These are phyloP conservation scores for Chloebia gouldiae DNA, from an alignment of 2,113 vertebrate genomes.

Conservation along the genomic window DNA sequence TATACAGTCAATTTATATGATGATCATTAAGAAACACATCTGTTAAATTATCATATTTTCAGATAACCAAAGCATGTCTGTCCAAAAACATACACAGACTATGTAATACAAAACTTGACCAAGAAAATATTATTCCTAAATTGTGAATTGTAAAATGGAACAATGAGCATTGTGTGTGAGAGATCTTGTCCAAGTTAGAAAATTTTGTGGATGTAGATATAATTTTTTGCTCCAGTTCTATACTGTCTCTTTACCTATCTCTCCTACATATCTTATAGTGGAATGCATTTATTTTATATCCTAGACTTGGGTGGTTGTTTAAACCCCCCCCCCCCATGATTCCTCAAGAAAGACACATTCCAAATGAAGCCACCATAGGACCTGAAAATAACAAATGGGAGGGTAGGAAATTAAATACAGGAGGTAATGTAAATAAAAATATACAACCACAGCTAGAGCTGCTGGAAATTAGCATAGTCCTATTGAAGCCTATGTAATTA, in stretches of 20 bases:
- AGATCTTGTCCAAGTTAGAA: background rate
- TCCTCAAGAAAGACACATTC: background rate
- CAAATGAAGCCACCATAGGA: background rate
- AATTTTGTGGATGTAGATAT: background rate
- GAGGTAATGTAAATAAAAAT: slow-evolving; percentile 41
- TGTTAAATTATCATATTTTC: background rate
- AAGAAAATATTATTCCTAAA: background rate
- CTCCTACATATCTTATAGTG: background rate
- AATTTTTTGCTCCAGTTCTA: background rate
- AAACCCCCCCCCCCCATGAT: rapidly evolving
- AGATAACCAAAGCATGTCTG: background rate
- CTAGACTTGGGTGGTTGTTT: background rate
- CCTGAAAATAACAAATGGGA: slow-evolving; percentile 5
- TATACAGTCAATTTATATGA: background rate
- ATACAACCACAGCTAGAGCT: slow-evolving; percentile 7
- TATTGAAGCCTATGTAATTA: slow-evolving; percentile 41
- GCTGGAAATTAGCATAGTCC: slow-evolving; percentile 4
- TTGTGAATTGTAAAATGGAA: background rate
- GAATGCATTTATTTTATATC: background rate
- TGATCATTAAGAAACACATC: background rate
- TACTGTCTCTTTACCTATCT: background rate
- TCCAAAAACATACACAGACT: background rate
- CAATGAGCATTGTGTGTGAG: background rate
- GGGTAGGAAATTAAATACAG: slow-evolving; percentile 43
- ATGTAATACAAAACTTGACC: background rate